Evolutionary conservation across 1,140 invertebrate species (phyloP).

Genomic region (Euura saliciscinereae): DNA sequence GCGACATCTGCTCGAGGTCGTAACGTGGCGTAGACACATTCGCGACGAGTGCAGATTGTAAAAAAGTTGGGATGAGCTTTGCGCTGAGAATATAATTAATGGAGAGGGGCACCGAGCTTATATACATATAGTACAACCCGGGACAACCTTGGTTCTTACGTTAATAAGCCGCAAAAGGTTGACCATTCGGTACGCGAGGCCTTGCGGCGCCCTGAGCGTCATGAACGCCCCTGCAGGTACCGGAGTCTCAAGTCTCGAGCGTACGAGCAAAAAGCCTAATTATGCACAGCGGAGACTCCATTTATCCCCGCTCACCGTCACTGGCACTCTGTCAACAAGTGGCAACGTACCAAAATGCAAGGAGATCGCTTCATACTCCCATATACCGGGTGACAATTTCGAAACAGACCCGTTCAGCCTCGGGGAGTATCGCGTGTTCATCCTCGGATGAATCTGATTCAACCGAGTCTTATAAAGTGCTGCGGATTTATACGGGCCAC

Average conservation of each 20-base stretch:
- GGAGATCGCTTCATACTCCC: background rate
- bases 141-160: background rate
- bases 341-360: background rate
- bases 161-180: slow-evolving; percentile 7
- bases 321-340: slow-evolving; percentile 2
- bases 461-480: no score
- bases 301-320: slow-evolving; percentile 5
- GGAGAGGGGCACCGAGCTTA: background rate
- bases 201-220: background rate
- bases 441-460: no score
- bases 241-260: slow-evolving; percentile 2
- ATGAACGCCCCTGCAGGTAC: background rate
- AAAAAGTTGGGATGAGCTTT: no score
- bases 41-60: no score
- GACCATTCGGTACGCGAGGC: background rate
- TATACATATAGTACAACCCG: background rate
- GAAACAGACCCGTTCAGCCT: no score
- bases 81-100: background rate
- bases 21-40: no score
- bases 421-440: no score
- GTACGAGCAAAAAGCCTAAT: slow-evolving; percentile 1
- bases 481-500: background rate
- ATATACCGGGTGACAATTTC: background rate
- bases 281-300: slow-evolving; percentile 2
- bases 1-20: no score